A percentile compares a stretch with the other conserved stretches of the same genome.
These are phyloP conservation scores for Brachycybe producta DNA, from an alignment of 2,888 invertebrate genomes.

Conservation along the genomic window DNA sequence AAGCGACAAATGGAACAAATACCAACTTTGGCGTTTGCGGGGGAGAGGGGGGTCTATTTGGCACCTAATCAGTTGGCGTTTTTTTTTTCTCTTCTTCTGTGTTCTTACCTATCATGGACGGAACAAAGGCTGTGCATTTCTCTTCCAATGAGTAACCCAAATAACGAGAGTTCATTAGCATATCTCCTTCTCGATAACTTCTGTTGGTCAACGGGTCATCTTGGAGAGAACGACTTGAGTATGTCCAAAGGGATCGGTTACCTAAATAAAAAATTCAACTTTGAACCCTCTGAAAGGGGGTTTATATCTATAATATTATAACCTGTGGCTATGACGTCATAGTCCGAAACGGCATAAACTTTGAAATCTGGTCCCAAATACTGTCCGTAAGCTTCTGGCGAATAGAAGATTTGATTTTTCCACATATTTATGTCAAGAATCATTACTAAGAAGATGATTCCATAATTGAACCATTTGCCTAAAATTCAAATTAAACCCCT, in stretches of 20 bases:
- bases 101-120: constrained; percentile 29
- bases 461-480: constrained; percentile 44
- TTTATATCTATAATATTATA: no score
- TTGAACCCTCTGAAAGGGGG: no score
- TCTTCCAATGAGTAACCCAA: constrained; percentile 32
- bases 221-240: constrained; percentile 31
- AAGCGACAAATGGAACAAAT: no score
- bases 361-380: constrained; percentile 36
- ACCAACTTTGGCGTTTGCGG: no score
- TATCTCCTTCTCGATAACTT: constrained; percentile 34
- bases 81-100: no score
- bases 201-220: constrained; percentile 34
- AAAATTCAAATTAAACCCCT: constrained; percentile 21
- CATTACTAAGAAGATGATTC: constrained; percentile 40
- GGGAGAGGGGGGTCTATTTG: no score
- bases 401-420: constrained; percentile 42
- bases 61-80: no score
- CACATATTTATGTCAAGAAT: constrained; percentile 42
- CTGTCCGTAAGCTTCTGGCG: constrained; percentile 38
- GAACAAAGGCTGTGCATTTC: constrained; percentile 39
- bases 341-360: constrained; percentile 31
- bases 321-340: constrained; percentile 25
- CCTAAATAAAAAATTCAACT: no score
- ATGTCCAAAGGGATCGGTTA: constrained; percentile 33
- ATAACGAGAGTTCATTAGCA: constrained; percentile 39